Evolutionary conservation across 1,140 invertebrate genomes (phyloP).

Genomic region (Drosophila kikkawai): DNA sequence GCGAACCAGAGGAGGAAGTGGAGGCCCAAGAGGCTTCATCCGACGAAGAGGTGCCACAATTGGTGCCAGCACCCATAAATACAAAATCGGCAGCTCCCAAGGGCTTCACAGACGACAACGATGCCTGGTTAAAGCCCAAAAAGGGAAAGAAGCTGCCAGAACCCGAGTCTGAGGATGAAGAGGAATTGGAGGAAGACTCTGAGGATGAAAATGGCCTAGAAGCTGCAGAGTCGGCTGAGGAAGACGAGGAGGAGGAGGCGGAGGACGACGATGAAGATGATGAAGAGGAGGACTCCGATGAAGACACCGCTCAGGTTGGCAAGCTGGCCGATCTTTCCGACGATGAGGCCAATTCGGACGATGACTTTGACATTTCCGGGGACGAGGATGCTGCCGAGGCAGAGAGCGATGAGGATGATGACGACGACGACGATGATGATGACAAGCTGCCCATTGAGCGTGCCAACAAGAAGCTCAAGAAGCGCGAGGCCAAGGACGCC

Average conservation of each 20-base stretch:
- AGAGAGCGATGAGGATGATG: conserved; percentile 66
- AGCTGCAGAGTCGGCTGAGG: conserved; percentile 41
- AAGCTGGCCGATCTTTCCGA: conserved; percentile 75
- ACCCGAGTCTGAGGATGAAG: conserved; percentile 48
- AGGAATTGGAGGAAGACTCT: conserved; percentile 46
- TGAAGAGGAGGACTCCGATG: conserved; percentile 61
- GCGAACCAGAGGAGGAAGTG: conserved; percentile 68
- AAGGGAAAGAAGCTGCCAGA: conserved; percentile 85
- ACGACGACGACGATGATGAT: conserved; percentile 85
- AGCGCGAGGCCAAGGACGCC: conserved; percentile 89
- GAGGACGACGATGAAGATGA: conserved; percentile 69
- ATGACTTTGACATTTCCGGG: conserved; percentile 76
- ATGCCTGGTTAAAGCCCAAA: conserved; percentile 89
- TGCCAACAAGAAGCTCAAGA: conserved; percentile 92
- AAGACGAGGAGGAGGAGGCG: conserved; percentile 62
- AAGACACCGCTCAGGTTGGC: conserved; percentile 61
- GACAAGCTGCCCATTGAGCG: conserved; percentile 94
- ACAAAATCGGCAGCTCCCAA: conserved; percentile 32
- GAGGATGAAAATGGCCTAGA: conserved; percentile 47
- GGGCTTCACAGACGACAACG: conserved; percentile 90
- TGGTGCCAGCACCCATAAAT: conserved; percentile 47
- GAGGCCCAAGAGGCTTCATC: conserved; percentile 37
- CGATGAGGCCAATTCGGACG: conserved; percentile 67
- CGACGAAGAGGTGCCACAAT: conserved; percentile 56
- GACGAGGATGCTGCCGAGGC: conserved; percentile 71